phyloP scores from a whole-genome alignment of 37 sponge, comb jelly and placozoan genomes.

The Tethya wilhelma region DNA sequence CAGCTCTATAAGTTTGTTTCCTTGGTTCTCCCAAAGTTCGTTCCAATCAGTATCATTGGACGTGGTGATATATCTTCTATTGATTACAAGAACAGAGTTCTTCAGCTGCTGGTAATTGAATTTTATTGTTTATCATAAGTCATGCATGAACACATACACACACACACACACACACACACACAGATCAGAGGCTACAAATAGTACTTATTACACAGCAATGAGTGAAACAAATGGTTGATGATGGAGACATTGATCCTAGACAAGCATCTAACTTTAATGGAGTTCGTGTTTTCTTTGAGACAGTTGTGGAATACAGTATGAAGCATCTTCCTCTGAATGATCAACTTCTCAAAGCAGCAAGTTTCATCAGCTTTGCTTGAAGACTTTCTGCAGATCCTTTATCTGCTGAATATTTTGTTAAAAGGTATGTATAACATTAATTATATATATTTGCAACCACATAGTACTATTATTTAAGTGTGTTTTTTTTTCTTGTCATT shows the following conservation, averaged over 20 bases:
- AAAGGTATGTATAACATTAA: not conserved
- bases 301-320: slow-evolving; percentile 13
- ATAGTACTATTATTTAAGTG: too few species aligned
- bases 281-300: slow-evolving; percentile 33
- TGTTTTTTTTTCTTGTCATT: too few species aligned
- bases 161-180: not conserved
- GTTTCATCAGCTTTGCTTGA: not conserved
- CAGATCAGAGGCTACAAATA: slow-evolving; percentile 7
- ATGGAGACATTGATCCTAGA: slow-evolving; percentile 4
- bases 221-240: not conserved
- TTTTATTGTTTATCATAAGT: not conserved
- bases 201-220: not conserved
- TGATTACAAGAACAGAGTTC: not conserved
- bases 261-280: slow-evolving; percentile 30
- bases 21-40: not conserved
- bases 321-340: slow-evolving; percentile 29
- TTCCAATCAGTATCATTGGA: not conserved
- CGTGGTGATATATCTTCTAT: not conserved
- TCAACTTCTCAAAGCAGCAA: not conserved
- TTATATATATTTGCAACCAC: not conserved
- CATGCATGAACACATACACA: not conserved
- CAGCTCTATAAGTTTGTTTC: slow-evolving; percentile 13
- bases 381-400: not conserved
- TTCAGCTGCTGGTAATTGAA: not conserved
- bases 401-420: slow-evolving; percentile 50